phyloP scores from a whole-genome alignment of 2,888 invertebrate genomes.

The Cataglyphis rosenhaueri region DNA sequence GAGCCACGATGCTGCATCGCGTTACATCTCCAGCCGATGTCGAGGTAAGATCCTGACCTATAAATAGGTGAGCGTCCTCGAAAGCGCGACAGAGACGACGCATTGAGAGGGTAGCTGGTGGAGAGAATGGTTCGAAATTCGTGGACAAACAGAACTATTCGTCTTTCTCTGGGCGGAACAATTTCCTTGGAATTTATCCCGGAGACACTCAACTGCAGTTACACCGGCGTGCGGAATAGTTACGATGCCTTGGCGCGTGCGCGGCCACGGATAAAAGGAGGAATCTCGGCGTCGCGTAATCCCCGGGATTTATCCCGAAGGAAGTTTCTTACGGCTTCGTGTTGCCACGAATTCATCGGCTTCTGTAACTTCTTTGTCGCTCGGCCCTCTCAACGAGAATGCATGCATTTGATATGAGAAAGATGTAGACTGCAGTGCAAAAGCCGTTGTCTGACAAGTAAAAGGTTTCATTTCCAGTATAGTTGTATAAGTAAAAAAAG shows the following conservation, averaged over 20 bases:
- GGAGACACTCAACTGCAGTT: constrained; percentile 55
- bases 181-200: constrained; percentile 75
- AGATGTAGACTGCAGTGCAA: not conserved
- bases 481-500: not conserved
- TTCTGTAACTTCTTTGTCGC: constrained; percentile 17
- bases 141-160: constrained; percentile 80
- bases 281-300: constrained; percentile 70
- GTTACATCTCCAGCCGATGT: constrained; percentile 40
- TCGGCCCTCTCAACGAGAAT: not conserved
- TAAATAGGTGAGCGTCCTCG: constrained; percentile 60
- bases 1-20: constrained; percentile 13
- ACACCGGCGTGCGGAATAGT: constrained; percentile 11
- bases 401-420: not conserved
- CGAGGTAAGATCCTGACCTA: constrained; percentile 70
- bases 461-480: not conserved
- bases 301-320: constrained; percentile 73
- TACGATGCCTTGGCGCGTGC: constrained; percentile 45
- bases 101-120: constrained; percentile 1
- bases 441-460: not conserved
- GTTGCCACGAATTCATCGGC: not conserved
- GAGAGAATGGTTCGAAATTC: constrained; percentile 64
- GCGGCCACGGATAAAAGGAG: constrained; percentile 49
- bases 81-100: constrained; percentile 26
- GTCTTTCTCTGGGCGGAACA: constrained; percentile 77
- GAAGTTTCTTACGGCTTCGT: constrained; percentile 40